Base-by-base conservation (phyloP, 2,888 invertebrate genomes). In the Synanthedon tipuliformis region DNA sequence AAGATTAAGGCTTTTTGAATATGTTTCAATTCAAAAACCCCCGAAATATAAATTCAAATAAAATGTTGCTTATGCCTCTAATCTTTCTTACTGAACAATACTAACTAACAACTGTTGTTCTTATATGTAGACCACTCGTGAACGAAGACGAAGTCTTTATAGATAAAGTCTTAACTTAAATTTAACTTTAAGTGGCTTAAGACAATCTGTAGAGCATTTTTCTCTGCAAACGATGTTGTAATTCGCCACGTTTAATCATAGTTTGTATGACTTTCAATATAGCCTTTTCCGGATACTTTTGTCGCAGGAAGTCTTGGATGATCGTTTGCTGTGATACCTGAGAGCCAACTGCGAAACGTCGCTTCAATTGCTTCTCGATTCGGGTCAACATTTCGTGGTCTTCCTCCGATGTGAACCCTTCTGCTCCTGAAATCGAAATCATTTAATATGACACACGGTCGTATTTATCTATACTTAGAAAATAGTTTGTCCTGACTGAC, bases 271-370 rank as follows among this genome's bases (percentile, higher is more conserved):
- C 99, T 86, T 97, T 98, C 56, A 92, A 82, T 55, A 99, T 92
- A 4, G 94, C 91, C 54, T 93, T 89, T 75, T 97, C 97, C 0
- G 95, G 93, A 76, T 96, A 98, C 77, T 95, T 94, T 79, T 97
- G 93, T 11, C 91, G 89, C 4, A 90, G 75, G 67, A 94, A 94
- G 81, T 98, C 98, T 66, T 96, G 94, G 40, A 99, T 89, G 61
- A 99, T 96, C 59, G 93, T 95, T 71, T 96, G 94, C 73, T 98
- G 96, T 0, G 98, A 97, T 0, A 98, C 96, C 82, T 97, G 97
- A 0, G 96, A 95, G n/a, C 98, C 98, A 59, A 98, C 93, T 0
- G 96, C 94, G 78, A 98, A 98, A 55, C 98, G 90, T 53, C 94
- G 91, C 81, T 98, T 99, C 55, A 99, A 76, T 75, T 99, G 98